Evolutionary conservation across 1,140 invertebrate species (phyloP).

Genomic region (Halesus radiatus): DNA sequence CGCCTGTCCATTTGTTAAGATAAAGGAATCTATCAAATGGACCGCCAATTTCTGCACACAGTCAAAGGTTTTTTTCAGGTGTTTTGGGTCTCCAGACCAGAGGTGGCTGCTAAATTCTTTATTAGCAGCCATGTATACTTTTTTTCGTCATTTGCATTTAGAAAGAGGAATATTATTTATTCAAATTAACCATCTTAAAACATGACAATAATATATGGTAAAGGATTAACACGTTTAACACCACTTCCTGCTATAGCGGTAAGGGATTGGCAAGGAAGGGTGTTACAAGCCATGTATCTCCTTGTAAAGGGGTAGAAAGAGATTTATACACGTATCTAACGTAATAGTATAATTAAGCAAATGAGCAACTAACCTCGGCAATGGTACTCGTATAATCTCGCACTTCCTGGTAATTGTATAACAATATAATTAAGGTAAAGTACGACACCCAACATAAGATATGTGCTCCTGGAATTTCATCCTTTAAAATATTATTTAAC

Average conservation of each 20-base stretch:
- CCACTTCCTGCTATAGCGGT: conserved; percentile 4
- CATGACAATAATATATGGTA: neutral
- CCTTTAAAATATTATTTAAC: no score
- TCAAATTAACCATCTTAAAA: no score
- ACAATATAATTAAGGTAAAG: conserved; percentile 35
- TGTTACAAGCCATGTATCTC: conserved; percentile 17
- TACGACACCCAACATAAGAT: neutral
- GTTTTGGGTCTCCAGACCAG: no score
- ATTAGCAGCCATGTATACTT: no score
- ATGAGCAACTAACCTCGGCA: conserved; percentile 19
- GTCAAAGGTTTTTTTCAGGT: no score
- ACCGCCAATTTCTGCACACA: no score
- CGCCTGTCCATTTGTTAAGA: no score
- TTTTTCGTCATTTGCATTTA: no score
- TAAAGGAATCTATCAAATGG: no score
- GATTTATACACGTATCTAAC: conserved; percentile 33
- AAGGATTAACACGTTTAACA: conserved; percentile 3
- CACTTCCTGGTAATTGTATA: conserved; percentile 28
- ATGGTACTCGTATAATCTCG: neutral
- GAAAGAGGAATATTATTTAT: no score
- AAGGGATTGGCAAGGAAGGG: conserved; percentile 12
- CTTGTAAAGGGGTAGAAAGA: conserved; percentile 32
- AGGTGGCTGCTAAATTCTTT: no score
- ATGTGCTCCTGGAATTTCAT: no score
- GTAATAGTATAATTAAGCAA: conserved; percentile 42